phyloP scores from a whole-genome alignment of 2,797 vertebrate species.

The Trematomus bernacchii region DNA sequence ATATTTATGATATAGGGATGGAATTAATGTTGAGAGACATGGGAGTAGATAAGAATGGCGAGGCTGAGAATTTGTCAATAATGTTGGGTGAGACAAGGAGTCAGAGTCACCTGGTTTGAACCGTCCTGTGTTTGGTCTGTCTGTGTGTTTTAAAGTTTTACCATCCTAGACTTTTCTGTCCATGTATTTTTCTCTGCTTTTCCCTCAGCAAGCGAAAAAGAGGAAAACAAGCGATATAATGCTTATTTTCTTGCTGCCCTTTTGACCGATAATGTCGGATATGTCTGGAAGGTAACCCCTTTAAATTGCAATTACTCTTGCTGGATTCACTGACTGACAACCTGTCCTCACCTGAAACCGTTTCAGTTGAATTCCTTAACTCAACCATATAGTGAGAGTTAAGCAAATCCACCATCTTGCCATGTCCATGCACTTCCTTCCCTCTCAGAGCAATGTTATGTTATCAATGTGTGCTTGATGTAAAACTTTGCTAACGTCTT shows the following conservation, averaged over 20 bases:
- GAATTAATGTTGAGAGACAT: not conserved
- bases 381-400: too few relatives aligned
- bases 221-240: too few relatives aligned
- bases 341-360: too few relatives aligned
- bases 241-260: too few relatives aligned
- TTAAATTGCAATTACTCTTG: too few relatives aligned
- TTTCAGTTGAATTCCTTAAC: too few relatives aligned
- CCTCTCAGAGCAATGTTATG: not conserved
- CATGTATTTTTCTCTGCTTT: not conserved
- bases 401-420: too few relatives aligned
- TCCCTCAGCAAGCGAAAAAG: not conserved
- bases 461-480: too few relatives aligned
- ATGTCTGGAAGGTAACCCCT: too few relatives aligned
- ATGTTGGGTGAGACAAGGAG: not conserved
- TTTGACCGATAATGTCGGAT: too few relatives aligned
- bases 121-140: not conserved
- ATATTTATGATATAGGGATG: not conserved
- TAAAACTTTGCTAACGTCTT: too few relatives aligned
- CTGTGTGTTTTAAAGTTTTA: not conserved
- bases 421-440: not conserved
- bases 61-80: not conserved
- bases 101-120: not conserved
- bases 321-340: too few relatives aligned
- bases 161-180: not conserved
- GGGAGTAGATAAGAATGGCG: not conserved